Percentiles rank a stretch among this genome's conserved stretches.
Evolutionary conservation across 2,113 vertebrate genomes (phyloP).

Genomic region (Entosphenus tridentatus): DNA sequence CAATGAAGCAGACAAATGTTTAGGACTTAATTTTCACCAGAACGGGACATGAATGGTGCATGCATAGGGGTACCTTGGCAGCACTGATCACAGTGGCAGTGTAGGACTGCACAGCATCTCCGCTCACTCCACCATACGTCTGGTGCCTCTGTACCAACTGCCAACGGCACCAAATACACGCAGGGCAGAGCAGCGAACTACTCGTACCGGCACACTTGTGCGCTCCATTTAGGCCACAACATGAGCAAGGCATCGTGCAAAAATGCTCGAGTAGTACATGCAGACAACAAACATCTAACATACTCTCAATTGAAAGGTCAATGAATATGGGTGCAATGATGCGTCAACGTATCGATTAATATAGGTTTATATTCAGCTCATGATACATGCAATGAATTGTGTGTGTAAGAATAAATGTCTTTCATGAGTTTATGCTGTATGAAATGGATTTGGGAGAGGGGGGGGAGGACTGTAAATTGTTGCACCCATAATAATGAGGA

Average conservation of each 20-base stretch:
- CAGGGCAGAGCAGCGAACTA: slow-evolving; percentile 16
- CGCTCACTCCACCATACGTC: slow-evolving; percentile 83
- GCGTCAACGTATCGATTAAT: not conserved
- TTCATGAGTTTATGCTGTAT: too few relatives aligned
- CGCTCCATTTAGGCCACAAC: slow-evolving; percentile 14
- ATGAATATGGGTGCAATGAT: slow-evolving; percentile 19
- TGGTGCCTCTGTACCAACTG: slow-evolving; percentile 94
- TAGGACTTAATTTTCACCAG: too few relatives aligned
- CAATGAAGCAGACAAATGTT: too few relatives aligned
- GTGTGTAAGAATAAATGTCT: too few relatives aligned
- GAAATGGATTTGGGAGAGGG: too few relatives aligned
- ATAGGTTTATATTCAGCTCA: too few relatives aligned
- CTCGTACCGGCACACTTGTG: slow-evolving; percentile 22
- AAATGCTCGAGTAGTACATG: slow-evolving; percentile 24
- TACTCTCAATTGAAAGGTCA: slow-evolving; percentile 19
- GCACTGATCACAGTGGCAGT: slow-evolving; percentile 95
- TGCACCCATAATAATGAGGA: too few relatives aligned
- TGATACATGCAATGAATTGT: too few relatives aligned
- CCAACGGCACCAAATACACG: slow-evolving; percentile 14
- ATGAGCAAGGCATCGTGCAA: slow-evolving; percentile 10
- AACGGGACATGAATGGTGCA: too few relatives aligned
- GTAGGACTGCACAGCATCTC: slow-evolving; percentile 92
- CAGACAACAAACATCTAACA: slow-evolving; percentile 24
- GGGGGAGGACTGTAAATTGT: too few relatives aligned
- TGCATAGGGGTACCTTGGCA: slow-evolving; percentile 42